A percentile compares a stretch with the other conserved stretches of the same genome.
Evolutionary conservation across 2,888 invertebrate species (phyloP).

Genomic region (Formica aserva): DNA sequence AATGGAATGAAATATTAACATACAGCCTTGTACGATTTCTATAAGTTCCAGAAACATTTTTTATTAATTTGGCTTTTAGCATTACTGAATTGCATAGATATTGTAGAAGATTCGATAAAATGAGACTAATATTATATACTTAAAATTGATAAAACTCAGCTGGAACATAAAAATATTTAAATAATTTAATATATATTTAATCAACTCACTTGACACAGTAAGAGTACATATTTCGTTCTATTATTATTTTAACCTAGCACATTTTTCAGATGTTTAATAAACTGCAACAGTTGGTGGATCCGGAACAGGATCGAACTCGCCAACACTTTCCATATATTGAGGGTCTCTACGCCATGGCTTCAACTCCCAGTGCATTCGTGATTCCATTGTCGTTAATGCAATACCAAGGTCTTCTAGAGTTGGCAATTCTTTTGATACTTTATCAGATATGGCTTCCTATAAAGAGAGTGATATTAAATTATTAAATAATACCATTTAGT

Average conservation of each 20-base stretch:
- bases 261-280: conserved; percentile 33
- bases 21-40: not conserved
- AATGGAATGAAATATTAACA: conserved; percentile 57
- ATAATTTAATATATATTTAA: conserved; percentile 38
- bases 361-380: conserved; percentile 94
- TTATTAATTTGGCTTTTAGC: not conserved
- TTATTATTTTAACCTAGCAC: conserved; percentile 37
- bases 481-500: not conserved
- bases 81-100: not conserved
- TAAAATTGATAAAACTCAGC: not conserved
- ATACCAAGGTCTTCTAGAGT: conserved; percentile 96
- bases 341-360: conserved; percentile 89
- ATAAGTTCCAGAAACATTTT: not conserved
- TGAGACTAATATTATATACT: not conserved
- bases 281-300: conserved; percentile 87
- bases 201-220: not conserved
- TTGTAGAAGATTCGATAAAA: not conserved
- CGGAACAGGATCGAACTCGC: conserved; percentile 90
- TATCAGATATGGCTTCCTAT: conserved; percentile 93
- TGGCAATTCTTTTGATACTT: conserved; percentile 88
- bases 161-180: conserved; percentile 20
- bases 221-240: conserved; percentile 45
- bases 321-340: conserved; percentile 91
- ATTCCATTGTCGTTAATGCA: conserved; percentile 91
- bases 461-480: conserved; percentile 56